phyloP scores from a whole-genome alignment of 1,140 invertebrate genomes.

The Drosophila miranda region DNA sequence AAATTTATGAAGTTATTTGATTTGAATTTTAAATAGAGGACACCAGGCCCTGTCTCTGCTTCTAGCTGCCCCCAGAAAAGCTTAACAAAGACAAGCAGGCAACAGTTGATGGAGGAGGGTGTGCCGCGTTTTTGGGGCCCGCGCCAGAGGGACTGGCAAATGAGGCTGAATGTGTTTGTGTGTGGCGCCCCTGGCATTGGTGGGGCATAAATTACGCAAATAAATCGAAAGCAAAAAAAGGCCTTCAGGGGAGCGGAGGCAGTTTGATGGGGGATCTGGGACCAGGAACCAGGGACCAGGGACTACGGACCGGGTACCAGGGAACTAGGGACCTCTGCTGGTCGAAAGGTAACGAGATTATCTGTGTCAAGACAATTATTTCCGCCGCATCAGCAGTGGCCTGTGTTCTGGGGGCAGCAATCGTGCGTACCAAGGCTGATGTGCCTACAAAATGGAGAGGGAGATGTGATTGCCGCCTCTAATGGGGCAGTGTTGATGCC shows the following conservation, averaged over 20 bases:
- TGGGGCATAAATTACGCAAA: constrained; percentile 79
- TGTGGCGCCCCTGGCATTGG: constrained; percentile 46
- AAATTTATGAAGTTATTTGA: constrained; percentile 77
- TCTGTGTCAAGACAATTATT: constrained; percentile 82
- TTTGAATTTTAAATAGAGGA: constrained; percentile 77
- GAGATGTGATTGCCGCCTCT: constrained; percentile 3
- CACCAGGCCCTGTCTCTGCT: background rate
- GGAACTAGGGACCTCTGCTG: constrained; percentile 21
- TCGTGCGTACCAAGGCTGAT: constrained; percentile 54
- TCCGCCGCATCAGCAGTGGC: constrained; percentile 74
- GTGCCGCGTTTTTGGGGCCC: background rate
- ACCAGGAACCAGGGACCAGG: background rate
- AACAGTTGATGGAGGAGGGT: constrained; percentile 29
- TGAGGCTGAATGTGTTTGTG: constrained; percentile 32
- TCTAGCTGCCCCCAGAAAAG: constrained; percentile 34
- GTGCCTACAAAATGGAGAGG: background rate
- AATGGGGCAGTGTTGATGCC: constrained; percentile 46
- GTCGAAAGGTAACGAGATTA: constrained; percentile 78
- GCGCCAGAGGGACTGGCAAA: constrained; percentile 28
- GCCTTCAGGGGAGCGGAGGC: background rate
- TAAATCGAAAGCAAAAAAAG: constrained; percentile 67
- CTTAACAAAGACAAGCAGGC: constrained; percentile 63
- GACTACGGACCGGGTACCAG: background rate
- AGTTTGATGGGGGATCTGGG: background rate
- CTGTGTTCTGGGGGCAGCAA: constrained; percentile 47